Evolutionary conservation across 2,888 invertebrate species (phyloP).

Genomic region (Himalopsyche kuldschensis): DNA sequence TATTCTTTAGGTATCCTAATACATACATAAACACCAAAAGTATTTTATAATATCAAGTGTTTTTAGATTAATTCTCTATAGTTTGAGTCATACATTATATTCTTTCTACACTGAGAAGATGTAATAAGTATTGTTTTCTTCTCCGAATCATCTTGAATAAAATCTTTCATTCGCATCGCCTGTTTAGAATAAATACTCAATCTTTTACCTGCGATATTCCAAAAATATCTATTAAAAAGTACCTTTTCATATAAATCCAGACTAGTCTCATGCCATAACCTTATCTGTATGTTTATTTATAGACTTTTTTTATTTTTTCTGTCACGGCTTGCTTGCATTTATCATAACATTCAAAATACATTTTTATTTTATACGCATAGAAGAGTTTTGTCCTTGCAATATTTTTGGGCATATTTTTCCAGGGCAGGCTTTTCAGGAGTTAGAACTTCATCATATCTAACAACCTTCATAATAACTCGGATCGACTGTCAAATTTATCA

Average conservation of each 20-base stretch:
- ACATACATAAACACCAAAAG: conserved; percentile 2
- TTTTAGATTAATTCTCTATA: background rate
- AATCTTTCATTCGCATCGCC: background rate
- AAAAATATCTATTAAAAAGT: background rate
- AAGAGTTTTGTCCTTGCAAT: background rate
- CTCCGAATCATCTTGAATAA: background rate
- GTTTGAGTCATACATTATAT: background rate
- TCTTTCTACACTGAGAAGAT: background rate
- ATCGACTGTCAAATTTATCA: background rate
- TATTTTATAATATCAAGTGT: conserved; percentile 1
- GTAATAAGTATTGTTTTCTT: background rate
- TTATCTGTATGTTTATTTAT: background rate
- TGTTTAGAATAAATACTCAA: background rate
- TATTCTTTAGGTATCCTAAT: background rate
- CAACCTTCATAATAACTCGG: background rate
- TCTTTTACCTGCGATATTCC: background rate
- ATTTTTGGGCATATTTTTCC: background rate
- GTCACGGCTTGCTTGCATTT: background rate
- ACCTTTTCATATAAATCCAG: background rate
- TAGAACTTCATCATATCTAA: background rate
- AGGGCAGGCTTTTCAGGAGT: too few relatives aligned
- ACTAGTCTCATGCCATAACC: background rate
- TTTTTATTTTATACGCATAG: background rate
- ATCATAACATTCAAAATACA: background rate
- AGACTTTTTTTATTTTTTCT: background rate